Evolutionary conservation across 2,797 vertebrate species (phyloP), one percentile per base, ranked within the genome.

Genomic region (Sternotherus odoratus): DNA sequence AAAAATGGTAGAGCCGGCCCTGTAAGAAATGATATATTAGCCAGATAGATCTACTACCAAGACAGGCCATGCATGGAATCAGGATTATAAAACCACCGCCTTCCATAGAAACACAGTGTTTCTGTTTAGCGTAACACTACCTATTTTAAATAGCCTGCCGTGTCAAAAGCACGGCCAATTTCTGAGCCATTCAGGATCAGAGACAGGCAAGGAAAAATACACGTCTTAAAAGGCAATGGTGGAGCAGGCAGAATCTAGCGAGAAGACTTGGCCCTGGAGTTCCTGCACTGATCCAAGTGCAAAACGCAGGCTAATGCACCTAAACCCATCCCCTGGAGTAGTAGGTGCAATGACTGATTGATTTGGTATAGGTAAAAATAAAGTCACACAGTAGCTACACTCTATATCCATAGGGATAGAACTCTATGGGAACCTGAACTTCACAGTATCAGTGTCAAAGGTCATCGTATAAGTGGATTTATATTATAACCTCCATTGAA

Each of bases 171-270:
- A 33, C 10, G 24, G 63, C 12, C 48, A 15, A 7, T 46, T 33
- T 57, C 30, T 4, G 12, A 54, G n/a, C 66, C 3, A 4, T 15
- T 21, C 26, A 49, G 43, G 10, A 30, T 36, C 79, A 8, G 16
- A 3, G 8, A 63, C 33, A 53, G 57, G 30, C 79, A 57, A 57
- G 79, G 30, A 33, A 56, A 81, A 81, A 81, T 30, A 46, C 53
- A 28, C 36, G 57, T 46, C 80, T 82, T 82, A 82, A 82, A 82
- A 66, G 80, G 80, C 21, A 48, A n/a, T 46, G 80, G 43, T 57
- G n/a, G 4, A 46, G 56, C 36, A n/a, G 16, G 57, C 80, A 66
- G 30, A 72, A 21, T 24, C 66, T 39, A 39, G 10, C 24, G 23
- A 72, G 39, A 48, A 63, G 54, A 48, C 28, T 66, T 82, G 54